Evolutionary conservation across 2,113 vertebrate species (phyloP).

Genomic region (Istiophorus platypterus): DNA sequence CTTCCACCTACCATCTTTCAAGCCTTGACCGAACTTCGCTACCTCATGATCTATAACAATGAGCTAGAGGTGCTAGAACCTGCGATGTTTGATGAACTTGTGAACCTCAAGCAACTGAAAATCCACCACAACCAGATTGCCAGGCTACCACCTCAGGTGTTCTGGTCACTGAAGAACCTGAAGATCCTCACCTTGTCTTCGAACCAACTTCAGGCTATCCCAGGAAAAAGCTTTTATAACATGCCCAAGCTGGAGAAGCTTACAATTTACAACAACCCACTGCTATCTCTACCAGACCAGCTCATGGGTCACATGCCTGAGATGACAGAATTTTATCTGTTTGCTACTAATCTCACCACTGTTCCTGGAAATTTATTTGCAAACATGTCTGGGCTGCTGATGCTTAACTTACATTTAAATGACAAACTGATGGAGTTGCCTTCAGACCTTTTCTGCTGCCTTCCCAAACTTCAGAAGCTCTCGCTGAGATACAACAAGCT

Average conservation of each 20-base stretch:
- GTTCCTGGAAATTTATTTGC: conserved; percentile 88
- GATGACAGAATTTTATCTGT: conserved; percentile 86
- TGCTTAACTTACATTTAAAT: conserved; percentile 85
- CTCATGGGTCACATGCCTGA: conserved; percentile 89
- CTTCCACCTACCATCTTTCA: conserved; percentile 85
- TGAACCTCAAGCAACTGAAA: conserved; percentile 83
- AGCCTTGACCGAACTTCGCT: conserved; percentile 80
- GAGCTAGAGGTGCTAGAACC: conserved; percentile 80
- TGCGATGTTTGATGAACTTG: conserved; percentile 81
- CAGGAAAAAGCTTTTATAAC: conserved; percentile 86
- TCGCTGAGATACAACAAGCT: conserved; percentile 85
- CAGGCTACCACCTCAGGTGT: conserved; percentile 81
- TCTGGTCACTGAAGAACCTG: conserved; percentile 84
- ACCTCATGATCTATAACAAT: conserved; percentile 86
- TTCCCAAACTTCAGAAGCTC: conserved; percentile 83
- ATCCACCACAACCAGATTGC: conserved; percentile 85
- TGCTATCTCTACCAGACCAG: conserved; percentile 85
- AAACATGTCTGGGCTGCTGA: conserved; percentile 87
- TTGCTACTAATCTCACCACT: conserved; percentile 85
- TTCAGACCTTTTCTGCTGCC: conserved; percentile 83
- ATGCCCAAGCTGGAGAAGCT: conserved; percentile 82
- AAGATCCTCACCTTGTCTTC: conserved; percentile 80
- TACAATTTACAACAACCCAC: conserved; percentile 88
- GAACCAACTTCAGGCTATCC: conserved; percentile 85
- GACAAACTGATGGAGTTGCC: conserved; percentile 83